Evolutionary conservation across 2,113 vertebrate genomes (phyloP).

Genomic region (Zapus hudsonius): DNA sequence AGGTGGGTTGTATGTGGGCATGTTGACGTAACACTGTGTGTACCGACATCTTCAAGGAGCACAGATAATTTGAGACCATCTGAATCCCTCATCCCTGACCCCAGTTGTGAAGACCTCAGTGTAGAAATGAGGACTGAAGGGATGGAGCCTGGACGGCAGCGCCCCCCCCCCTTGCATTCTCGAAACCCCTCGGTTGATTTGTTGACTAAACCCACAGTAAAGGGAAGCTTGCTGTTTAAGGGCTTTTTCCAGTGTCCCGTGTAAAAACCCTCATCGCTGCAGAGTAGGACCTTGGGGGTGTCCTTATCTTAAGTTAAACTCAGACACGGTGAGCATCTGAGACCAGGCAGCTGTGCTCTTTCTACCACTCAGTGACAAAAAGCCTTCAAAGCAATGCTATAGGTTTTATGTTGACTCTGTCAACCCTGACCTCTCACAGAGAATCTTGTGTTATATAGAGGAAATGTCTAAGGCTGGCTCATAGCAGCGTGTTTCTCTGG

Average conservation of each 20-base stretch:
- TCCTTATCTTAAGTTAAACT: neutral
- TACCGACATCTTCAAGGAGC: neutral
- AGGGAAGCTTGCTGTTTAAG: accelerated
- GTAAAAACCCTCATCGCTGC: accelerated
- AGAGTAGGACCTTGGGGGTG: accelerated
- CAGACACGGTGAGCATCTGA: accelerated
- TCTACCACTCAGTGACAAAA: accelerated
- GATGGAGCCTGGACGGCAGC: accelerated
- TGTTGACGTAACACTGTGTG: accelerated
- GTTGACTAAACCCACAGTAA: accelerated
- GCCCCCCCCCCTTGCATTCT: accelerated
- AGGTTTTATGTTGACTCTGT: accelerated
- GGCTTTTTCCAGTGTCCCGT: accelerated
- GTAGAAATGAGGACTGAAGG: accelerated
- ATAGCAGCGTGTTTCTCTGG: accelerated
- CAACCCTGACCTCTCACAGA: neutral
- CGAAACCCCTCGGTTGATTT: accelerated
- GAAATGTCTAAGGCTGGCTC: accelerated
- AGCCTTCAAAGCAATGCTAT: accelerated
- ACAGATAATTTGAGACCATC: accelerated
- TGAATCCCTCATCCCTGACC: neutral
- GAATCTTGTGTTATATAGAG: accelerated
- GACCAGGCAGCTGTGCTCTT: accelerated
- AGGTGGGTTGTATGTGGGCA: accelerated
- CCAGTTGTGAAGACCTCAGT: too few species aligned